Evolutionary conservation across 1,140 invertebrate species (phyloP).

Genomic region (Magallana ariakensis): DNA sequence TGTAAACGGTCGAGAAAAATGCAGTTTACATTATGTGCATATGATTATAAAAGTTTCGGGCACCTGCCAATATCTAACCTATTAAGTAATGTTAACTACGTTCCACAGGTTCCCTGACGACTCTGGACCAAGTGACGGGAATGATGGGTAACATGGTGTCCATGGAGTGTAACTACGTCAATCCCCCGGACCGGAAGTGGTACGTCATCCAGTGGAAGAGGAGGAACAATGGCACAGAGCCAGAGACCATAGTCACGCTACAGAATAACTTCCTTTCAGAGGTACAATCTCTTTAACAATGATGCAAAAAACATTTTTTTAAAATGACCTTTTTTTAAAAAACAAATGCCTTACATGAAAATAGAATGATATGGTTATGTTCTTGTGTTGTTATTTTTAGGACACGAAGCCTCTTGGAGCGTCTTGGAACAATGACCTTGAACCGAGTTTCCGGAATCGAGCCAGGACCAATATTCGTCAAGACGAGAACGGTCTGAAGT

Average conservation of each 20-base stretch:
- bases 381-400: not conserved
- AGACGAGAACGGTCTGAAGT: constrained; percentile 17
- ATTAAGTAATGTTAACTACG: no score
- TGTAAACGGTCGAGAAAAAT: no score
- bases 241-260: constrained; percentile 9
- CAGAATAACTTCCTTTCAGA: constrained; percentile 16
- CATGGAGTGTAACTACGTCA: constrained; percentile 16
- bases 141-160: constrained; percentile 20
- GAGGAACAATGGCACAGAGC: constrained; percentile 28
- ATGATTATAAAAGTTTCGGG: no score
- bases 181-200: constrained; percentile 3
- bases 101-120: not conserved
- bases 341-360: no score
- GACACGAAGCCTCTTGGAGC: constrained; percentile 33
- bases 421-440: constrained; percentile 1
- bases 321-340: not conserved
- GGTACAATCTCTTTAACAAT: not conserved
- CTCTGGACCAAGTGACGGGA: not conserved
- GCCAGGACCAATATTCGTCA: constrained; percentile 4
- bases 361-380: no score
- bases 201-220: constrained; percentile 28
- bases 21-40: no score
- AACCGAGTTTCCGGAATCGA: constrained; percentile 7
- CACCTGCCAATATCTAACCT: no score
- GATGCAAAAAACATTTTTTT: not conserved